phyloP scores from a whole-genome alignment of 2,888 invertebrate genomes.

The Ceramica pisi region DNA sequence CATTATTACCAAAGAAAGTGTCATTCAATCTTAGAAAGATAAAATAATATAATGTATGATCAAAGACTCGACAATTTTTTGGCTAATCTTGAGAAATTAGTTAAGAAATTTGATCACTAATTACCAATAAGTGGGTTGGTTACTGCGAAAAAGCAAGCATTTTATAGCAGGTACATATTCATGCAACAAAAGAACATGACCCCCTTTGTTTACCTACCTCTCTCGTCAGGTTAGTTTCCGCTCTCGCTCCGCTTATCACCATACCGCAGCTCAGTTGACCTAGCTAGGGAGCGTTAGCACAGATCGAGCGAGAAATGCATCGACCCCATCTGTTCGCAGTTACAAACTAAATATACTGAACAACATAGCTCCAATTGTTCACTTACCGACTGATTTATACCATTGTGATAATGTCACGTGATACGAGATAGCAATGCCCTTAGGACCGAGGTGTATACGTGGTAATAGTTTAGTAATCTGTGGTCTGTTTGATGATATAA shows the following conservation, averaged over 20 bases:
- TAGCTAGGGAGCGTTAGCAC: conserved; percentile 74
- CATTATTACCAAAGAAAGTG: too few species aligned
- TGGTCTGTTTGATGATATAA: conserved; percentile 1
- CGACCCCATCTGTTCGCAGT: conserved; percentile 69
- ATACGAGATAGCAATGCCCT: conserved; percentile 51
- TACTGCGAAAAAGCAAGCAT: too few species aligned
- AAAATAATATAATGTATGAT: too few species aligned
- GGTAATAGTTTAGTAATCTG: conserved; percentile 37
- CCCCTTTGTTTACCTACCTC: not conserved
- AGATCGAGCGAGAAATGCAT: conserved; percentile 74
- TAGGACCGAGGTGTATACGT: conserved; percentile 34
- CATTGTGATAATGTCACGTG: conserved; percentile 47
- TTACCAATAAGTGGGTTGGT: too few species aligned
- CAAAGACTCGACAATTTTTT: too few species aligned
- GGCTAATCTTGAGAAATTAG: too few species aligned
- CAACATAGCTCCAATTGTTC: conserved; percentile 32
- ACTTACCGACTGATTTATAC: conserved; percentile 49
- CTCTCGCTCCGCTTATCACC: conserved; percentile 65
- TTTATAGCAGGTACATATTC: too few species aligned
- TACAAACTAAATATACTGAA: conserved; percentile 35
- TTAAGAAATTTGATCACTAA: too few species aligned
- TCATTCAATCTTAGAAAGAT: too few species aligned
- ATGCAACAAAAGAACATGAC: too few species aligned
- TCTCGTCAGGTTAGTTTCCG: conserved; percentile 2
- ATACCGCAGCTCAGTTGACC: conserved; percentile 66